Evolutionary conservation across 1,140 invertebrate species (phyloP), one percentile per base, ranked within the genome.

Genomic region (Fopius arisanus): DNA sequence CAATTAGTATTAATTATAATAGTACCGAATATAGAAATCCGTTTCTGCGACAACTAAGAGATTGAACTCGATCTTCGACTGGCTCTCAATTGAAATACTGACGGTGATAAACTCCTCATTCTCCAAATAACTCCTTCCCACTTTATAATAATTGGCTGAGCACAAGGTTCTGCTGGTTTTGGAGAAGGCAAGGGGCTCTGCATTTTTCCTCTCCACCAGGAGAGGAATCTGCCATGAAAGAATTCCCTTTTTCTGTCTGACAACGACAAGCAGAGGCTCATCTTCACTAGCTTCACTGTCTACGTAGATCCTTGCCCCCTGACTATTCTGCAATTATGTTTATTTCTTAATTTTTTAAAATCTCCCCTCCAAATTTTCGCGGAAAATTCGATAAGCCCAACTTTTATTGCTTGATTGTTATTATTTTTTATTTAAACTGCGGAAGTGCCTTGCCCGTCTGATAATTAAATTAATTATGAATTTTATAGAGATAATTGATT

Each of bases 141-240:
- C 48, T 9, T 76, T 76, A 73, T 83, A 83, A 71, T 84, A 81
- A 66, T 85, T 86, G 7, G 87, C 79, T 3, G 89, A 89, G 78
- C 91, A 92, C 9, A 92, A 73, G 3, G 89, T 91, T 68, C 90
- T 82, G 76, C 86, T 89, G 2, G 89, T 89, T n/a, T 48, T 48
- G 14, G 43, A 48, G 43, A 12, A 48, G 7, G 77, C 74, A 29
- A 69, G 67, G 63, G 74, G 43, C 41, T 74, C 14, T 2, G 72
- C 70, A 72, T 80, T 37, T 1, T 31, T 69, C 2, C 84, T 84
- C 68, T 87, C 80, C 16, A 90, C 79, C n/a, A 86, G 74, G 5
- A 91, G 73, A n/a, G 91, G 91, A 41, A 91, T 82, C 75, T 90
- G 87, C 91, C 91, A 92, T 0, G 90, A 91, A n/a, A 91, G 29